Evolutionary conservation across 1,140 invertebrate species (phyloP).

Genomic region (Teleogryllus occipitalis): DNA sequence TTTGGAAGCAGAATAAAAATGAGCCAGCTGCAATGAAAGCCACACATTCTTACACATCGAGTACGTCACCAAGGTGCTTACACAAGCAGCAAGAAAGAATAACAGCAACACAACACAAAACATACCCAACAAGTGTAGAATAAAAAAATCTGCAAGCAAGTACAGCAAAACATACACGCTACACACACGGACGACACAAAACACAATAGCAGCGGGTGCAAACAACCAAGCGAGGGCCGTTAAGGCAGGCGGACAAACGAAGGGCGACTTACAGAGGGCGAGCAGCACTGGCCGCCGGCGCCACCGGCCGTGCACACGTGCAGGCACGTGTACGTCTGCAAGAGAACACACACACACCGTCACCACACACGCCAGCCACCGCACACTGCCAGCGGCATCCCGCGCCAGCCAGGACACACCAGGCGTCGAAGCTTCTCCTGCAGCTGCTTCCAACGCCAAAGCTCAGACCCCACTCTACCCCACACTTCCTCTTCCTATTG

Average conservation of each 20-base stretch:
- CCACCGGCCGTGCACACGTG: slow-evolving; percentile 72
- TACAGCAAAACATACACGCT: background rate
- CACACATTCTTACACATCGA: too few species aligned
- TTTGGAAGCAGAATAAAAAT: too few species aligned
- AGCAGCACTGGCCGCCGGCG: slow-evolving; percentile 69
- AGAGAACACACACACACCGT: slow-evolving; percentile 22
- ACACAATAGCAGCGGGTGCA: background rate
- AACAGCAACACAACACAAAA: too few species aligned
- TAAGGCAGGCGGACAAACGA: background rate
- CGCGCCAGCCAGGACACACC: too few species aligned
- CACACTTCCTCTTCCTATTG: too few species aligned
- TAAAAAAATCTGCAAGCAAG: background rate
- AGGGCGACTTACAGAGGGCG: slow-evolving; percentile 61
- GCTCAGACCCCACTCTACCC: too few species aligned
- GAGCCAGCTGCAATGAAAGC: too few species aligned
- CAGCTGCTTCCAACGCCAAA: too few species aligned
- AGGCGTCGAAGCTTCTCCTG: too few species aligned
- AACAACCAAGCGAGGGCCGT: background rate
- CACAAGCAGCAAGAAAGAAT: too few species aligned
- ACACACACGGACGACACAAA: background rate
- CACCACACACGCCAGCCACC: background rate
- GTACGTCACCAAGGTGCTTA: too few species aligned
- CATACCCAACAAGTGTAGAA: too few species aligned
- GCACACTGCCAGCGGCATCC: background rate
- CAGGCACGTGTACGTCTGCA: slow-evolving; percentile 81